These are phyloP conservation scores for Tuberolachnus salignus DNA, from an alignment of 2,888 invertebrate genomes.

Conservation along the genomic window DNA sequence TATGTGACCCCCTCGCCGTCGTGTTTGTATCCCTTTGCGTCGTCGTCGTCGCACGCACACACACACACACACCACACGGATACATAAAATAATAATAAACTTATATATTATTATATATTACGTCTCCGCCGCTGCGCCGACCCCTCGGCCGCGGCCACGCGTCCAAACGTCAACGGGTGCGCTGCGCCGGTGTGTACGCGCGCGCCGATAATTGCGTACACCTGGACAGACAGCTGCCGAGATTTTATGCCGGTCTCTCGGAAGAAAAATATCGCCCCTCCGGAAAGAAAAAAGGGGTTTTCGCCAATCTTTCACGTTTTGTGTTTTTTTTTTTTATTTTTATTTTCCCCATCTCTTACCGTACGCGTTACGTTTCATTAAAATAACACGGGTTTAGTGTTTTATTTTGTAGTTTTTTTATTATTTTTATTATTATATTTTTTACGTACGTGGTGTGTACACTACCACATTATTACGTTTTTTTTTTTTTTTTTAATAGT, in stretches of 20 bases:
- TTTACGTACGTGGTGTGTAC: no score
- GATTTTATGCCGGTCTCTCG: slow-evolving; percentile 9
- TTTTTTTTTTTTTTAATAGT: no score
- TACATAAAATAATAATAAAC: neutral
- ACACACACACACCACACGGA: neutral
- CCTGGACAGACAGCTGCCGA: slow-evolving; percentile 53
- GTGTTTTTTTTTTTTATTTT: neutral
- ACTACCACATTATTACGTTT: no score
- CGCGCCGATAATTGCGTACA: slow-evolving; percentile 48
- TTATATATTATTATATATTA: neutral
- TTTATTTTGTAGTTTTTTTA: no score
- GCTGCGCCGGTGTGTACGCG: slow-evolving; percentile 5
- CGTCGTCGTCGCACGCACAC: neutral
- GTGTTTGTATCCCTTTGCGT: no score
- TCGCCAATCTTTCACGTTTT: slow-evolving; percentile 7
- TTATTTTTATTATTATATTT: no score
- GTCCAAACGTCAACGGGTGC: slow-evolving; percentile 30
- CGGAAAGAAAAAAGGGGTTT: slow-evolving; percentile 38
- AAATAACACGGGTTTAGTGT: no score
- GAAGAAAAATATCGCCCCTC: slow-evolving; percentile 15
- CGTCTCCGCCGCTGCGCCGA: neutral
- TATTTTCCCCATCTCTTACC: neutral
- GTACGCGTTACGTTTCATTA: slow-evolving; percentile 3
- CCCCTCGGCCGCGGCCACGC: slow-evolving; percentile 22
- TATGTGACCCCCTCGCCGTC: slow-evolving; percentile 11